Evolutionary conservation across 53 echinoderm and acorn worm species (phyloP), one percentile per base, ranked within the genome.

Genomic region (Apostichopus leukothele): DNA sequence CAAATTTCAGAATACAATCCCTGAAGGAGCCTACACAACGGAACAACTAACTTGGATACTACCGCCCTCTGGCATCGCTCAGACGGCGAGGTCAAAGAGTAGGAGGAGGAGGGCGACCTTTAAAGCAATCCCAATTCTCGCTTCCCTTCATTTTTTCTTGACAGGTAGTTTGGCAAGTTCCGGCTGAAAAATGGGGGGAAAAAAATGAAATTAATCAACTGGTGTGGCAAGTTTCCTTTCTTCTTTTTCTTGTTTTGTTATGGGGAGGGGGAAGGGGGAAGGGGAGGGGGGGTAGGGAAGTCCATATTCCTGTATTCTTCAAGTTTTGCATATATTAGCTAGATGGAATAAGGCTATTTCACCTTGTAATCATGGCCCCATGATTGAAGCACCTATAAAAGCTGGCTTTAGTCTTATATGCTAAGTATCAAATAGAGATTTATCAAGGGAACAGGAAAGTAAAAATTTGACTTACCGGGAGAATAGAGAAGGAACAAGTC

Each of bases 401-500:
- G 39, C 39, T 39, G 39, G 39, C 39, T 39, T 39, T 39, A 39
- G 39, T 39, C 39, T 39, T 39, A 39, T 9, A 7, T 57, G 57
- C 57, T 5, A 7, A 7, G 57, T 9, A 57, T 0, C 7, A 74
- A 11, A 74, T 13, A 74, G 74, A 74, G 14, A 74, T 10, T 25
- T 25, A 25, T 55, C 55, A 55, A 9, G 7, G 2, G 55, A 9
- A 8, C 9, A 55, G 55, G 6, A 55, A 55, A 8, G 9, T 55
- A 55, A 8, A 9, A 25, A 25, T 25, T 25, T 75, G 51, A 90
- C 91, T 96, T 86, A 97, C 97, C 88, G 95, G 92, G 68, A 97
- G 90, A 76, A 97, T 97, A 8, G 97, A 92, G 91, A 97, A 97
- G 54, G 97, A 97, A 66, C 97, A 97, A 9, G 98, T 98, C 74